Base-by-base conservation (phyloP, 92 coral and sea anemone genomes). In the Epizoanthus fatuus region DNA sequence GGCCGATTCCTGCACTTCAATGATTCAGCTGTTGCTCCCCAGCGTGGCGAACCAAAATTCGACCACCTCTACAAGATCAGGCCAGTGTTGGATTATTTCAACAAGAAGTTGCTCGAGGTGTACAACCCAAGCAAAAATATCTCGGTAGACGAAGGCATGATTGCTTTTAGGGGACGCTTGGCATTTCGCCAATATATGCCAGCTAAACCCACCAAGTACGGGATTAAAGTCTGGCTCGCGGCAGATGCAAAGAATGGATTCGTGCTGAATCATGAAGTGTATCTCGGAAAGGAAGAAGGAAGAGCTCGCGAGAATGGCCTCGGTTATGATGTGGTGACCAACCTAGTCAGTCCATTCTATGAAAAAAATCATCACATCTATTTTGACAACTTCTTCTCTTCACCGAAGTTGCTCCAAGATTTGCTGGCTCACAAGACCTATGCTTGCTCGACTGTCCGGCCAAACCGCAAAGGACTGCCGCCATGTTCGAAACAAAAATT, bases 11-110 rank as follows among this genome's bases (percentile, higher is more conserved):
- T 78, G 15, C 71, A 78, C 10, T 78, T 62, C 19, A 60, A 4
- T 51, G 4, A 17, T 29, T 75, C 66, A 0, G 7, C 81, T 38
- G 12, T 29, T 9, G 39, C n/a, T 4, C 81, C 81, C n/a, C 20
- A 17, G n/a, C 49, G 35, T 1, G 25, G 51, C 20, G 35, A 42
- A 15, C 32, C 40, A 45, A 72, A 53, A 4, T 72, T 72, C 19
- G 87, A 83, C 45, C 87, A 35, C 8, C 71, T 83, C 32, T 83
- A 70, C 87, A 71, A 71, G 75, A 69, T 72, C 29, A 66, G 87
- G n/a, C 87, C 80, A 4, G 38, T 83, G 14, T 40, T 83, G 16
- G 63, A 63, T 5, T 54, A 64, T 65, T 63, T 62, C 38, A n/a
- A 60, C 22, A 51, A 22, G 38, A 79, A 77, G 49, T 55, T 57